These are phyloP conservation scores for Diglossa cyanea DNA, from an alignment of 2,797 vertebrate species.

Conservation along the genomic window DNA sequence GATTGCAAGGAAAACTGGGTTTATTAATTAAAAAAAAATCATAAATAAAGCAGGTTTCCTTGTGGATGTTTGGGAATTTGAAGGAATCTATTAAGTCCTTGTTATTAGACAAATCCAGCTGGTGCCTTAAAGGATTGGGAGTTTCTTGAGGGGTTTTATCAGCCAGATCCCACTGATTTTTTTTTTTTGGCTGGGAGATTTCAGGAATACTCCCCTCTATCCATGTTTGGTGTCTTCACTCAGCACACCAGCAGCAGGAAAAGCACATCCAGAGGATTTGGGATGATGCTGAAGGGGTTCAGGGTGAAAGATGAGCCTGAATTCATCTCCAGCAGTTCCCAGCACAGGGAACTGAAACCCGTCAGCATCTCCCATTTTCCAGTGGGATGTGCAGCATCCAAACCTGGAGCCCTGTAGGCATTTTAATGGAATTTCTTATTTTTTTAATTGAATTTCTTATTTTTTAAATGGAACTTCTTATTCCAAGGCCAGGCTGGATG, in stretches of 20 bases:
- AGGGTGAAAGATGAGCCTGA: not conserved
- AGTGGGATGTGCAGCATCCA: too few relatives aligned
- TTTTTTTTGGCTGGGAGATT: not conserved
- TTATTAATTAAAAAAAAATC: not conserved
- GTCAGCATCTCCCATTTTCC: too few relatives aligned
- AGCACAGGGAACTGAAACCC: not conserved
- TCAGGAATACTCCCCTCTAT: accelerated
- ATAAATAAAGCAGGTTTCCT: not conserved
- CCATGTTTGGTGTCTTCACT: not conserved
- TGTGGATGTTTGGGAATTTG: not conserved
- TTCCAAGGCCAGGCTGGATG: not conserved
- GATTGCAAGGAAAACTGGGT: not conserved
- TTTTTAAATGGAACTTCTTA: not conserved
- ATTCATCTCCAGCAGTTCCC: not conserved
- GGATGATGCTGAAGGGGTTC: not conserved
- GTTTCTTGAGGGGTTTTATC: not conserved
- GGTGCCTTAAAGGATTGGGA: not conserved
- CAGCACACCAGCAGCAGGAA: not conserved
- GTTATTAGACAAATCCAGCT: not conserved
- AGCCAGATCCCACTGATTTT: accelerated
- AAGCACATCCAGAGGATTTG: not conserved
- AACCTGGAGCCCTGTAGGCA: too few relatives aligned
- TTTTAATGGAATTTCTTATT: not conserved
- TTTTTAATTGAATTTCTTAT: not conserved
- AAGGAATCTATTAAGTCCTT: not conserved